Conservation (phyloP, 2,888 invertebrate species). For the Scrobipalpa atriplicella region DNA sequence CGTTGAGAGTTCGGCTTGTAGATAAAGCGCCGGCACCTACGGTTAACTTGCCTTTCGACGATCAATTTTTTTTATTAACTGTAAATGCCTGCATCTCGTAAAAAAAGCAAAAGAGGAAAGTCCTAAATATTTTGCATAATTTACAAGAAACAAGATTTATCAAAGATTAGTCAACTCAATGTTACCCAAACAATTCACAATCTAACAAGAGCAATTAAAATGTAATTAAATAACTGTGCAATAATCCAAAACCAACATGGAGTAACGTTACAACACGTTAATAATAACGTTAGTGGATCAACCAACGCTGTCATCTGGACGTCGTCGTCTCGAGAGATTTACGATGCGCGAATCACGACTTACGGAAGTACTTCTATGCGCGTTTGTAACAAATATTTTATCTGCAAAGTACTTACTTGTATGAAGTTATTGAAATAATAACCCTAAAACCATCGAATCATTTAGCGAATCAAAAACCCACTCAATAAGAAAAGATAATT, state of each 20-base stretch:
- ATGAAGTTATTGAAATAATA: no score
- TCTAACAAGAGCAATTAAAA: slow-evolving; percentile 15
- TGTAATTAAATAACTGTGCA: slow-evolving; percentile 12
- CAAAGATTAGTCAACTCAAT: not conserved
- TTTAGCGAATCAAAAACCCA: no score
- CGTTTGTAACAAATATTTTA: not conserved
- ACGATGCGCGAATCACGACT: slow-evolving; percentile 14
- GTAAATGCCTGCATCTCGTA: no score
- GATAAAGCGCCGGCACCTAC: no score
- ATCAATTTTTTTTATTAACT: no score
- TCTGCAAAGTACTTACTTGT: no score
- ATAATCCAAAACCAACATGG: slow-evolving; percentile 3
- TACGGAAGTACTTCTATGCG: not conserved
- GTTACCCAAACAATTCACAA: slow-evolving; percentile 11
- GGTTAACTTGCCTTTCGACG: no score
- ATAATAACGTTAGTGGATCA: slow-evolving; percentile 16
- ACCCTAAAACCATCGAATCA: no score
- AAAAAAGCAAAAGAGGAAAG: not conserved
- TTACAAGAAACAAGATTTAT: not conserved
- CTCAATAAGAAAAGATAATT: no score
- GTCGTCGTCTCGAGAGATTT: slow-evolving; percentile 1
- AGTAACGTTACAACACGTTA: slow-evolving; percentile 12
- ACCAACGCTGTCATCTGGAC: slow-evolving; percentile 16
- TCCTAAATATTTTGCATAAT: not conserved
- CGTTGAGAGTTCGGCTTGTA: no score